Evolutionary conservation across 2,797 vertebrate species (phyloP), one percentile per base, ranked within the genome.

Genomic region (Phataginus tetradactyla): DNA sequence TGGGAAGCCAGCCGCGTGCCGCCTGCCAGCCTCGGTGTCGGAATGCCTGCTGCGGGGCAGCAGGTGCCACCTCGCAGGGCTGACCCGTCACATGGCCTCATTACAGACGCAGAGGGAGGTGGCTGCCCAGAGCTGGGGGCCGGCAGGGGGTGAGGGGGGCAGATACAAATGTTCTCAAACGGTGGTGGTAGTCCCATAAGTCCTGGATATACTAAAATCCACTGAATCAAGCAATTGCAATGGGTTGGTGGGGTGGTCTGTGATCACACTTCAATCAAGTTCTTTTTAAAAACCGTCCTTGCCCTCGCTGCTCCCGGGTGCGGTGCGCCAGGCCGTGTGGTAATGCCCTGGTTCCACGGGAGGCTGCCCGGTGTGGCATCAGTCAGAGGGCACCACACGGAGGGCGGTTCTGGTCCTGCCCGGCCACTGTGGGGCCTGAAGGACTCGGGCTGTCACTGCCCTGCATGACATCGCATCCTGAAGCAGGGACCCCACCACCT

Each of bases 151-250:
- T 1, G 3, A 11, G 23, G 25, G 34, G 20, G 29, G 37, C 55
- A 4, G 25, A 57, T 0, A 29, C 8, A 4, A 21, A 27, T 0
- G 1, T 7, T 15, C 75, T 18, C 4, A n/a, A 8, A 21, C 15
- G 2, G 21, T 7, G 49, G 23, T 4, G n/a, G 14, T 4, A n/a
- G 49, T 2, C 5, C n/a, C 23, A 1, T 13, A 8, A 13, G 4
- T 63, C 9, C 13, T 2, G 42, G 42, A 45, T 5, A 7, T 0
- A 11, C 57, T 12, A 4, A 37, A 25, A 49, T 20, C 32, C 81
- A 18, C 18, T 0, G 42, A 53, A 21, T 1, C 4, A 71, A 5
- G 27, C 9, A 8, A 42, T 15, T 1, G 18, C 34, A n/a, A 5
- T 1, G 69, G 68, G 51, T 20, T 55, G 18, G 32, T 27, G 32